Evolutionary conservation across 2,888 invertebrate genomes (phyloP), one percentile per base, ranked within the genome.

Genomic region (Chaetoderma sp.): DNA sequence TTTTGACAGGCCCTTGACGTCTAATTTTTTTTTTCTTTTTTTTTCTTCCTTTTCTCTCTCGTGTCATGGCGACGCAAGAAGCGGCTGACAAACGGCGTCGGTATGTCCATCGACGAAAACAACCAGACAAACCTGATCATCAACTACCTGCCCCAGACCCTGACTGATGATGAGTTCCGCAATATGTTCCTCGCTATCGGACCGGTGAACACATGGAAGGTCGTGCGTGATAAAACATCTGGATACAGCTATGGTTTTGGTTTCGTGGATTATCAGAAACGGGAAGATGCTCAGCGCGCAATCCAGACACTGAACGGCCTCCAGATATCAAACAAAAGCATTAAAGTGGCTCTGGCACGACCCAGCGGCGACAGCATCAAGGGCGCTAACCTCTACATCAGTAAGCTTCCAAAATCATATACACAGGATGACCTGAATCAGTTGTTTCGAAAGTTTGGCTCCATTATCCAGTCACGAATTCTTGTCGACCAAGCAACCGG

Each of bases 241-340:
- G 95, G 95, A 55, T 96, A 96, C 89, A 96, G 96, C 88, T 96
- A 93, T 87, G 97, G 97, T 45, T 97, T 96, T 88, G 97, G 96
- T 44, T 97, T 97, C 88, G 95, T 96, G 50, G 96, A 96, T 87
- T 97, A 93, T 87, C 90, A 92, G 60, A 91, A 92, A 65, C 92
- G 93, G 71, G 93, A 93, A 83, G 94, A 96, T 87, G 96, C 96
- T 39, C 88, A 91, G 61, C 90, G 93, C 76, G 96, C 97, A 54
- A 95, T 96, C 72, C 91, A 92, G 79, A 91, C 92, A 47, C 90
- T 96, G 79, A 96, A 96, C 86, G 96, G 96, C 33, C 91, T 93
- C 74, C 92, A 93, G 86, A 91, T 95, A 77, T 93, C 95, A 86
- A 94, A 95, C 87, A 97, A 97, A 88, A 90, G 93, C 80, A 90